Conservation (phyloP, 1,140 invertebrate species). For the Ceratosolen fusciceps region DNA sequence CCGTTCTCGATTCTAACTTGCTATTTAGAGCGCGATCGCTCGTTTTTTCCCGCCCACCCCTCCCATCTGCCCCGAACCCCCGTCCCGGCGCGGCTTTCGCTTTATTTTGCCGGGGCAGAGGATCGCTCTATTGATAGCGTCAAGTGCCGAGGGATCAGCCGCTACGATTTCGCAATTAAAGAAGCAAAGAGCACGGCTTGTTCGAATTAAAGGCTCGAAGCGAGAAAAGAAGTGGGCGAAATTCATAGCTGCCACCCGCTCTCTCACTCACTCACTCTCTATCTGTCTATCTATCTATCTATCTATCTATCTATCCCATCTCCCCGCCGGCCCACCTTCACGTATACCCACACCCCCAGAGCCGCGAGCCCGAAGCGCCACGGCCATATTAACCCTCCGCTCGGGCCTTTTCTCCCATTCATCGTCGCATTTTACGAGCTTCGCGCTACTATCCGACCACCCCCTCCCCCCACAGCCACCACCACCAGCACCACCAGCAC, state of each 20-base stretch:
- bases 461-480: background rate
- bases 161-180: slow-evolving; percentile 35
- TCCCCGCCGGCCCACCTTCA: too few species aligned
- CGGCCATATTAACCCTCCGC: slow-evolving; percentile 39
- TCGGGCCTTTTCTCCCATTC: slow-evolving; percentile 20
- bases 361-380: background rate
- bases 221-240: slow-evolving; percentile 1
- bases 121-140: background rate
- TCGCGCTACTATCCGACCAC: slow-evolving; percentile 23
- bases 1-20: slow-evolving; percentile 16
- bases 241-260: slow-evolving; percentile 21
- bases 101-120: background rate
- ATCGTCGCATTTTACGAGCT: slow-evolving; percentile 42
- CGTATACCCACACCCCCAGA: too few species aligned
- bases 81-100: too few species aligned
- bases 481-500: too few species aligned
- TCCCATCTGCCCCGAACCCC: background rate
- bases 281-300: too few species aligned
- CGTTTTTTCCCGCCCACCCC: background rate
- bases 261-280: too few species aligned
- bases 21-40: background rate
- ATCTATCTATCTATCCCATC: too few species aligned
- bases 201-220: background rate
- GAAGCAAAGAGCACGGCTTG: background rate
- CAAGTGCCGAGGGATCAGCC: slow-evolving; percentile 34